Evolutionary conservation across 2,797 vertebrate species (phyloP).

Genomic region (Florisuga fusca): DNA sequence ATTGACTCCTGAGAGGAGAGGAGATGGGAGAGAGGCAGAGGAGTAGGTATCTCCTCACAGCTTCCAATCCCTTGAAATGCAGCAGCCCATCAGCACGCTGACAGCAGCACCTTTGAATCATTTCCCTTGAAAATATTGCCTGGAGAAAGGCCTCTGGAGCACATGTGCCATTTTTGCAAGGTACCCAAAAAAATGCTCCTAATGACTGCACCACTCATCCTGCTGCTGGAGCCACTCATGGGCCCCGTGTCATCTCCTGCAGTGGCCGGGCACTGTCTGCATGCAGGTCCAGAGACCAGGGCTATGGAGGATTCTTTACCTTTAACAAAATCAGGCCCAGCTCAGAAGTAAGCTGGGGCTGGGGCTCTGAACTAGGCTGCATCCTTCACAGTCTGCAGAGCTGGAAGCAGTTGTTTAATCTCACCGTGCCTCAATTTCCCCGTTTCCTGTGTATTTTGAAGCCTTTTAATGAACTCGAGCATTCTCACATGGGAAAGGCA

Average conservation of each 20-base stretch:
- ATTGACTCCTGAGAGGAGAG: background rate
- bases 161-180: background rate
- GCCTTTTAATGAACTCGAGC: background rate
- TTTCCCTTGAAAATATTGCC: background rate
- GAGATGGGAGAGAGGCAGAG: background rate
- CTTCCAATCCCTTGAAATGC: background rate
- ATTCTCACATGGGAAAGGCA: background rate
- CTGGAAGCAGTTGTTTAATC: slow-evolving; percentile 17
- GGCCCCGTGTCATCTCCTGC: background rate
- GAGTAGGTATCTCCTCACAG: background rate
- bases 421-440: background rate
- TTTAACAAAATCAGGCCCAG: background rate
- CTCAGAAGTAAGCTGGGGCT: slow-evolving; percentile 21
- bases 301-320: background rate
- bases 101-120: rapidly evolving
- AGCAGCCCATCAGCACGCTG: rapidly evolving
- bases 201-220: background rate
- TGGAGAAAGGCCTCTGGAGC: background rate
- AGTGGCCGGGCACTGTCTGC: rapidly evolving
- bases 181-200: background rate
- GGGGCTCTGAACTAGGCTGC: background rate
- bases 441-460: slow-evolving; percentile 34
- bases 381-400: background rate
- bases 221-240: rapidly evolving
- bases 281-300: rapidly evolving